Conservation (phyloP, 2,888 invertebrate species). For the Meiosimyza decipiens region DNA sequence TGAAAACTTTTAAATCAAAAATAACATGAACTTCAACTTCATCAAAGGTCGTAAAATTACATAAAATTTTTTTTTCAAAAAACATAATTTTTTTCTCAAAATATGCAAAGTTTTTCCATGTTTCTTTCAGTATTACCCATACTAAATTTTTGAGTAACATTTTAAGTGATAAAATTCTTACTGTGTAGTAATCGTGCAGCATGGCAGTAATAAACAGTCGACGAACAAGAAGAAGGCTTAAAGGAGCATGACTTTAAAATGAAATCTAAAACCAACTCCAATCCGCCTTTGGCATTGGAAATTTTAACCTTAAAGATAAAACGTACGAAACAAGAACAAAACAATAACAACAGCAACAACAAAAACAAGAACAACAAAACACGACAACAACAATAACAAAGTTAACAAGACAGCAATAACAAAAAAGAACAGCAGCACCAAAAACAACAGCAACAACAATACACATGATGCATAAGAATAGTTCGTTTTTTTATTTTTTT, state of each 20-base stretch:
- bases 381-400: slow-evolving; percentile 32
- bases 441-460: slow-evolving; percentile 1
- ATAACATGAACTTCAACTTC: too few relatives aligned
- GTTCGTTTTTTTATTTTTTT: not conserved
- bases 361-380: slow-evolving; percentile 14
- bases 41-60: too few relatives aligned
- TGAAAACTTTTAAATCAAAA: too few relatives aligned
- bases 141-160: too few relatives aligned
- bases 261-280: slow-evolving; percentile 47
- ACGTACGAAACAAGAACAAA: slow-evolving; percentile 24
- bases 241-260: slow-evolving; percentile 35
- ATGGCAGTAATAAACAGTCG: slow-evolving; percentile 1
- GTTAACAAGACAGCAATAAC: slow-evolving; percentile 32
- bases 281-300: slow-evolving; percentile 49
- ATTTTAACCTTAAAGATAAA: slow-evolving; percentile 36
- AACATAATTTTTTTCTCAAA: too few relatives aligned
- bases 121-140: too few relatives aligned
- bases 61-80: too few relatives aligned
- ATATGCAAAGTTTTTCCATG: too few relatives aligned
- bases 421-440: slow-evolving; percentile 23
- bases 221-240: not conserved
- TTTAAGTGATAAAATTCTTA: too few relatives aligned
- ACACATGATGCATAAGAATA: slow-evolving; percentile 24
- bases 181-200: not conserved
- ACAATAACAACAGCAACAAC: slow-evolving; percentile 30